These are phyloP conservation scores for Eristalis tenax DNA, from an alignment of 2,888 invertebrate genomes.

Conservation along the genomic window DNA sequence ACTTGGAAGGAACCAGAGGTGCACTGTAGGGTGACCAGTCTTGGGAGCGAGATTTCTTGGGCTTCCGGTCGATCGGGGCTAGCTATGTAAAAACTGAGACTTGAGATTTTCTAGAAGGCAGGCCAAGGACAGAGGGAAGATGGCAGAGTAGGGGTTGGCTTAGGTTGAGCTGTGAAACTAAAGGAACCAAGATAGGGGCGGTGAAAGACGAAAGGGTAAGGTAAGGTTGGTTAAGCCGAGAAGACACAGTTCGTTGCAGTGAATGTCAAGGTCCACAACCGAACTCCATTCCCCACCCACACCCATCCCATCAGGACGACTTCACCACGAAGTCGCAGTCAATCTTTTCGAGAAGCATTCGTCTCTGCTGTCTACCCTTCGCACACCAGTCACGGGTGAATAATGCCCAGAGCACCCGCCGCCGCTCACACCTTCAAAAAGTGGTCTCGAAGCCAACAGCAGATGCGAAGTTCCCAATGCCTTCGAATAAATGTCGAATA, in stretches of 20 bases:
- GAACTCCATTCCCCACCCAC: neutral
- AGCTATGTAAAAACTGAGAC: too few species aligned
- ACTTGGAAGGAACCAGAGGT: conserved; percentile 8
- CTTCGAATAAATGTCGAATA: conserved; percentile 58
- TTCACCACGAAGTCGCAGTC: conserved; percentile 26
- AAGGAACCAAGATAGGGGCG: too few species aligned
- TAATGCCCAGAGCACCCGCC: conserved; percentile 14
- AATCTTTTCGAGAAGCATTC: conserved; percentile 4
- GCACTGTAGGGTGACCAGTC: neutral
- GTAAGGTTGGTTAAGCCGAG: too few species aligned
- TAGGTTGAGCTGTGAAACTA: too few species aligned
- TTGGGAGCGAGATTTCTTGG: too few species aligned
- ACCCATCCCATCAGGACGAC: too few species aligned
- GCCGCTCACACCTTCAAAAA: conserved; percentile 26
- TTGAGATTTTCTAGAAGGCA: too few species aligned
- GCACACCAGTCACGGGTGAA: neutral
- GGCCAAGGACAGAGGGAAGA: too few species aligned
- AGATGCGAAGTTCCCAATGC: neutral
- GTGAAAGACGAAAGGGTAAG: too few species aligned
- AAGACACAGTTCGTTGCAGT: too few species aligned
- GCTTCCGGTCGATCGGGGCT: too few species aligned
- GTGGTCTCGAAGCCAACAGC: neutral
- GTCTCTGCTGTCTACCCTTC: neutral
- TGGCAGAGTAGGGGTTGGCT: too few species aligned
- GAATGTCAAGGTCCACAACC: neutral